These are phyloP conservation scores for Turnix velox DNA, from an alignment of 2,113 vertebrate genomes.

Conservation along the genomic window DNA sequence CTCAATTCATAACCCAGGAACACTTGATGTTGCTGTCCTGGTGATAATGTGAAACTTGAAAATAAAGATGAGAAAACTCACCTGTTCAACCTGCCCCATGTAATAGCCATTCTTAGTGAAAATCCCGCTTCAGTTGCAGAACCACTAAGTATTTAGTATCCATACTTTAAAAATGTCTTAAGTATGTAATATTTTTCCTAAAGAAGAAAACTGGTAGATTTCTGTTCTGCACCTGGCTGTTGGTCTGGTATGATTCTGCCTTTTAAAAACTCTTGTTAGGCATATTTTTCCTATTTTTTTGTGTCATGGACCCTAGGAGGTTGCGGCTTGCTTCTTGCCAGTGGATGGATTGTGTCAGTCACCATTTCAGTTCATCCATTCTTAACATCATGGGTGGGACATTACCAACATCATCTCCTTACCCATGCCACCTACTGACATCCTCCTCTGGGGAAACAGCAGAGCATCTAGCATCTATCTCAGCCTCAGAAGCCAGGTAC, in stretches of 20 bases:
- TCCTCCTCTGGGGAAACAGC: neutral
- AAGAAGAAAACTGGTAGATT: neutral
- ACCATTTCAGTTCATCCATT: neutral
- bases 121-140: neutral
- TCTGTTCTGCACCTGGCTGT: neutral
- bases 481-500: neutral
- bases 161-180: neutral
- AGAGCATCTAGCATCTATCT: neutral
- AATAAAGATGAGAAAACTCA: neutral
- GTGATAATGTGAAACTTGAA: neutral
- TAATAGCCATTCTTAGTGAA: neutral
- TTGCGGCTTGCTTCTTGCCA: accelerated
- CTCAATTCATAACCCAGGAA: neutral
- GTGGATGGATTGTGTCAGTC: neutral
- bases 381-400: neutral
- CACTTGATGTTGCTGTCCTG: neutral
- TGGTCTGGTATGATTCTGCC: neutral
- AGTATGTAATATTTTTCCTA: neutral
- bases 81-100: neutral
- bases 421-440: neutral
- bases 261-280: neutral
- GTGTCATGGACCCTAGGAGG: neutral
- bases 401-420: neutral
- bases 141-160: neutral
- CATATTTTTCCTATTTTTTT: neutral